These are phyloP conservation scores for Eupithecia subfuscata DNA, from an alignment of 2,888 invertebrate genomes.

Conservation along the genomic window DNA sequence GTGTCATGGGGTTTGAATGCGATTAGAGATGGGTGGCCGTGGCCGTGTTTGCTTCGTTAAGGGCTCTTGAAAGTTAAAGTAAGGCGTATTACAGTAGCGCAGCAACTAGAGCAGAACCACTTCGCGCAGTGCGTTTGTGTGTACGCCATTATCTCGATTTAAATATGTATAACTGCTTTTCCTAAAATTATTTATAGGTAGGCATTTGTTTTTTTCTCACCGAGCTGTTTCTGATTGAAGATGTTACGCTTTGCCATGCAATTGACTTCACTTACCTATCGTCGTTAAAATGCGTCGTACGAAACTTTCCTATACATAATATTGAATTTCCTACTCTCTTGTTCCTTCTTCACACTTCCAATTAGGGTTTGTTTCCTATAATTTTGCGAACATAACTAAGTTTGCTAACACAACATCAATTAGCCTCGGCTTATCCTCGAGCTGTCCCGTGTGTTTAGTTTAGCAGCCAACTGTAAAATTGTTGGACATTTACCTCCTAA, in stretches of 20 bases:
- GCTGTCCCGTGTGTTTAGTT: constrained; percentile 30
- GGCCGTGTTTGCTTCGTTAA: constrained; percentile 41
- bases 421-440: constrained; percentile 20
- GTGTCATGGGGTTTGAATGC: constrained; percentile 50
- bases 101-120: constrained; percentile 39
- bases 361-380: not conserved
- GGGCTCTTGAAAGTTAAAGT: constrained; percentile 36
- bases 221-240: not conserved
- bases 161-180: constrained; percentile 9
- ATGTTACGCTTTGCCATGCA: not conserved
- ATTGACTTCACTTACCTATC: not conserved
- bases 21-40: constrained; percentile 46
- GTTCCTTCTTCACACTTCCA: not conserved
- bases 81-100: constrained; percentile 26
- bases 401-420: constrained; percentile 23
- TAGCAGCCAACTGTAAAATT: constrained; percentile 43
- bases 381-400: constrained; percentile 3
- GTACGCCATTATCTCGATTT: constrained; percentile 15
- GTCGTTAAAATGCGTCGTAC: not conserved
- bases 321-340: not conserved
- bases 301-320: not conserved
- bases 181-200: not conserved
- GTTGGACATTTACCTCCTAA: constrained; percentile 3
- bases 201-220: not conserved
- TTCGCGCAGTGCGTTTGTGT: constrained; percentile 16